phyloP scores from a whole-genome alignment of 2,113 vertebrate genomes.

The Cryptotis parvus region DNA sequence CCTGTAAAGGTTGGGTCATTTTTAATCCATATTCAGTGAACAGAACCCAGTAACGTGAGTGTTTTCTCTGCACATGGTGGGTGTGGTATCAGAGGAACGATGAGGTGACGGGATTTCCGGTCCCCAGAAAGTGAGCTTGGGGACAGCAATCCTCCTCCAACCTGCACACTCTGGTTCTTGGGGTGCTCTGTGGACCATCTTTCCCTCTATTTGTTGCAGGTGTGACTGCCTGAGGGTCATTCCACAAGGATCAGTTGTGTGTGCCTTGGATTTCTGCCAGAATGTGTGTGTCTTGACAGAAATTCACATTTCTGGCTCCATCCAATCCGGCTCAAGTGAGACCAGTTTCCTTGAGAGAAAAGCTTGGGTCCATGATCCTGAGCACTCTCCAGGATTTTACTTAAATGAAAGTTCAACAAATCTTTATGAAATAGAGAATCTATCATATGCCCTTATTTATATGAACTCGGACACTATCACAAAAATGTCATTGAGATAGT shows the following conservation, averaged over 20 bases:
- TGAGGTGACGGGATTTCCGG: not conserved
- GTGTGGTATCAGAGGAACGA: not conserved
- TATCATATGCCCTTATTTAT: not conserved
- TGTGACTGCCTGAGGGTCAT: not conserved
- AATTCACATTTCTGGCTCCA: not conserved
- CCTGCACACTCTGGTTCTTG: not conserved
- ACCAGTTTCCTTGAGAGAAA: not conserved
- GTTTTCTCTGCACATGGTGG: not conserved
- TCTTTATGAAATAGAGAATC: not conserved
- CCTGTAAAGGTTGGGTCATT: not conserved
- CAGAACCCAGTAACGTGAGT: not conserved
- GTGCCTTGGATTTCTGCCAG: not conserved
- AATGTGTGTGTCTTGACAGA: not conserved
- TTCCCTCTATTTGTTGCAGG: not conserved
- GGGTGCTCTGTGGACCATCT: not conserved
- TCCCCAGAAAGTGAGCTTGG: not conserved
- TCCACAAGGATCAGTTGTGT: not conserved
- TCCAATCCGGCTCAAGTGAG: not conserved
- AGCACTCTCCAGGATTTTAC: not conserved
- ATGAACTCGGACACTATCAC: not conserved
- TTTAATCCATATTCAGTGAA: not conserved
- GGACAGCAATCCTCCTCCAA: fast-evolving
- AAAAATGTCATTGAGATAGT: not conserved
- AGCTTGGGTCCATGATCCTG: not conserved
- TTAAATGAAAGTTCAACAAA: not conserved